These are phyloP conservation scores for Gasteruption jaculator DNA, from an alignment of 2,888 invertebrate genomes.

Conservation along the genomic window DNA sequence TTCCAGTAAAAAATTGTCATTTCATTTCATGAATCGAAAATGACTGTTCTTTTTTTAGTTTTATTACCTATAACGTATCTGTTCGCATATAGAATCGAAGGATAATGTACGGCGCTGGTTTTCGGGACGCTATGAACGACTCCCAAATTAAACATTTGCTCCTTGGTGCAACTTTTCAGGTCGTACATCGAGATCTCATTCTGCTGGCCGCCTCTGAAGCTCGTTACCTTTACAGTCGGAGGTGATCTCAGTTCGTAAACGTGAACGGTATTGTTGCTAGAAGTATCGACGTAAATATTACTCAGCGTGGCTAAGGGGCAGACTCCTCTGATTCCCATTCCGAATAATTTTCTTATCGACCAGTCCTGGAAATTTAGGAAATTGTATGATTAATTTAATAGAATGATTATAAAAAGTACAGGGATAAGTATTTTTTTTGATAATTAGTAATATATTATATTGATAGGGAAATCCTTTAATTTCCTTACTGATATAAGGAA, in stretches of 20 bases:
- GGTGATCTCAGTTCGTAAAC: constrained; percentile 63
- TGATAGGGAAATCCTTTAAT: no score
- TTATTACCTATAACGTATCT: constrained; percentile 70
- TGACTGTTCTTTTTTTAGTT: background rate
- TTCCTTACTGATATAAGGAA: no score
- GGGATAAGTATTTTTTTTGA: no score
- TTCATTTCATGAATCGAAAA: background rate
- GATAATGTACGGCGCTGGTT: constrained; percentile 56
- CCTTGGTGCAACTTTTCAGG: constrained; percentile 49
- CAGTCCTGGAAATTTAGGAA: constrained; percentile 60
- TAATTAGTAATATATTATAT: no score
- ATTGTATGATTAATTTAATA: constrained; percentile 1
- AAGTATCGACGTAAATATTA: constrained; percentile 76
- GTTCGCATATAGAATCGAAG: constrained; percentile 72
- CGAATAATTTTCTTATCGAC: constrained; percentile 83
- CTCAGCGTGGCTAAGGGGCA: constrained; percentile 79
- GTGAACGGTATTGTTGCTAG: constrained; percentile 58
- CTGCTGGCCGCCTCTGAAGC: constrained; percentile 66
- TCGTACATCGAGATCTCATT: constrained; percentile 70
- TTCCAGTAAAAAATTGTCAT: constrained; percentile 1
- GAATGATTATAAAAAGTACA: no score
- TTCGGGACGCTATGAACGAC: constrained; percentile 56
- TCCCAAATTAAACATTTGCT: constrained; percentile 66
- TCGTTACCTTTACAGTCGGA: constrained; percentile 59
- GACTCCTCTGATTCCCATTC: constrained; percentile 73